phyloP scores from a whole-genome alignment of 2,888 invertebrate genomes.

The Cynaeus angustus region DNA sequence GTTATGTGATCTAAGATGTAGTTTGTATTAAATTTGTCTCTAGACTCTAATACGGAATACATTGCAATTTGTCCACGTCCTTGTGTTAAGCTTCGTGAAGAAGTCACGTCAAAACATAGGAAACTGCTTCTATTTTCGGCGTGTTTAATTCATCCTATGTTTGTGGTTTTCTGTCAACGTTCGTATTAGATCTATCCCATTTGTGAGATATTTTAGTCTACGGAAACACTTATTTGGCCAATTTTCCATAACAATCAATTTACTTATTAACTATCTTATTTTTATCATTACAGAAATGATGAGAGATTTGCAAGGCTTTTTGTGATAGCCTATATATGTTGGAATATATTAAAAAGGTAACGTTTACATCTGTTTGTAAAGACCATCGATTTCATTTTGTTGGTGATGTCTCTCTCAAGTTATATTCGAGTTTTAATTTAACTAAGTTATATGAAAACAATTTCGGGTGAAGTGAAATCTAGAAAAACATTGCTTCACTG shows the following conservation, averaged over 20 bases:
- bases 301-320: constrained; percentile 58
- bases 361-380: constrained; percentile 14
- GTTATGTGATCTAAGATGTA: constrained; percentile 14
- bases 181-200: constrained; percentile 24
- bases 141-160: constrained; percentile 22
- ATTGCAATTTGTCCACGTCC: constrained; percentile 50
- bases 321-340: constrained; percentile 59
- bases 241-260: constrained; percentile 2
- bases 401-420: constrained; percentile 30
- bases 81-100: constrained; percentile 44
- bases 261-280: constrained; percentile 35
- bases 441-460: too few relatives aligned
- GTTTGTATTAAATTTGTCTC: constrained; percentile 33
- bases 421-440: background rate
- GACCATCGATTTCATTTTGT: constrained; percentile 20
- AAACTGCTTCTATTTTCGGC: constrained; percentile 27
- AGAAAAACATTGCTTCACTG: too few relatives aligned
- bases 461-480: too few relatives aligned
- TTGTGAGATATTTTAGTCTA: constrained; percentile 38
- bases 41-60: constrained; percentile 32
- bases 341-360: constrained; percentile 62
- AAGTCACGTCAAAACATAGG: constrained; percentile 39
- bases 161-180: constrained; percentile 29
- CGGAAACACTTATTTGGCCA: constrained; percentile 25
- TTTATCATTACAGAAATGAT: constrained; percentile 59